Evolutionary conservation across 2,113 vertebrate species (phyloP).

Genomic region (Chrysochloris asiatica): DNA sequence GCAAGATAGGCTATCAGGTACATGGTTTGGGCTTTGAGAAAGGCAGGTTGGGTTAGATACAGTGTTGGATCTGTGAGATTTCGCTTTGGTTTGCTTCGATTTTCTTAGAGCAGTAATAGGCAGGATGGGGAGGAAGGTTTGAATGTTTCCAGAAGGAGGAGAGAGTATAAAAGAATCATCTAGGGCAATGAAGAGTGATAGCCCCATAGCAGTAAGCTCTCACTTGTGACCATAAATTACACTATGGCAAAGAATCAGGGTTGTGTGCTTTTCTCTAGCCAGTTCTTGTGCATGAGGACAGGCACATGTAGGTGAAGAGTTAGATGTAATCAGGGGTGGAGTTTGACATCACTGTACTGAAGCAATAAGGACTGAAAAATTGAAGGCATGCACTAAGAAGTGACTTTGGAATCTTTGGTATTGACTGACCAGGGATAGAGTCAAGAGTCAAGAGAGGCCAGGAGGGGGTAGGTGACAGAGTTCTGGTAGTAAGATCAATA

Average conservation of each 20-base stretch:
- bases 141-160: background rate
- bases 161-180: background rate
- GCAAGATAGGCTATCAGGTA: background rate
- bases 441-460: background rate
- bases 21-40: accelerated
- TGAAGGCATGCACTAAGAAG: background rate
- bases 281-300: background rate
- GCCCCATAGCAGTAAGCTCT: background rate
- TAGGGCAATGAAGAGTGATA: background rate
- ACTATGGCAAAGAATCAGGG: background rate
- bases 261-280: background rate
- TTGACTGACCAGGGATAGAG: background rate
- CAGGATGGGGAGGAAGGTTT: background rate
- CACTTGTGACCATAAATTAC: background rate
- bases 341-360: background rate
- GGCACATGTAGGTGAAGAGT: background rate
- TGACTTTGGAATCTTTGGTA: too few relatives aligned
- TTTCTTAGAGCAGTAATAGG: background rate
- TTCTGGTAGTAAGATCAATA: too few relatives aligned
- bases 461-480: too few relatives aligned
- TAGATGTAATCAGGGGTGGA: background rate
- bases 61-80: background rate
- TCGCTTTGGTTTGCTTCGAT: background rate
- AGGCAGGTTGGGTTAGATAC: background rate
- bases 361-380: background rate